Percentiles rank a stretch among this genome's conserved stretches.
These are phyloP conservation scores for Polyergus mexicanus DNA, from an alignment of 1,140 invertebrate species.

Conservation along the genomic window DNA sequence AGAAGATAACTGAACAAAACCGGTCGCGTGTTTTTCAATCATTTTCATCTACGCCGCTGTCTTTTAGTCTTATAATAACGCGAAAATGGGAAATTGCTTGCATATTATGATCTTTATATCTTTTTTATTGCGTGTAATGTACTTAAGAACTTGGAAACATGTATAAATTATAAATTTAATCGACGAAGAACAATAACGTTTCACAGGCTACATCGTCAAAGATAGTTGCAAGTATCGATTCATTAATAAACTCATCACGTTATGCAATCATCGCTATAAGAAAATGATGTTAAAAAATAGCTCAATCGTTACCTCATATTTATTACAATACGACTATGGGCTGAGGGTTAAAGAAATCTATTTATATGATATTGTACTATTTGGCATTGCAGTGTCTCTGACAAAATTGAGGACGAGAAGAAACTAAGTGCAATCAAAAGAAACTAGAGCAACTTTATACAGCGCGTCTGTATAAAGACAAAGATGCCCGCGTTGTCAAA, in stretches of 20 bases:
- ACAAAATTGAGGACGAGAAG: constrained; percentile 1
- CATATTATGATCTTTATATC: neutral
- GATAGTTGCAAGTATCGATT: neutral
- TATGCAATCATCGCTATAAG: neutral
- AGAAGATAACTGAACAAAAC: constrained; percentile 70
- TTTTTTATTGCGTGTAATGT: neutral
- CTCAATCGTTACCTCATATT: constrained; percentile 1
- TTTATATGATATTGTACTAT: neutral
- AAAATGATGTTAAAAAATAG: neutral
- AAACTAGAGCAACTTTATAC: constrained; percentile 18
- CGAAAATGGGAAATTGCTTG: neutral
- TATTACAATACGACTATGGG: neutral
- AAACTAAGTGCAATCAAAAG: constrained; percentile 9
- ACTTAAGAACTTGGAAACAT: neutral
- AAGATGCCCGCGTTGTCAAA: neutral
- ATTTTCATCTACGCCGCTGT: neutral
- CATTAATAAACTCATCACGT: neutral
- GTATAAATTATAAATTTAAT: neutral
- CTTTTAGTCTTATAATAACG: neutral
- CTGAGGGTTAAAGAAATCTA: neutral
- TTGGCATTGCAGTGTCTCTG: neutral
- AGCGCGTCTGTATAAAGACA: neutral
- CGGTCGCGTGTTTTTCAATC: constrained; percentile 64
- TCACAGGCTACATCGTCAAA: neutral
- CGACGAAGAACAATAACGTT: neutral